phyloP scores from a whole-genome alignment of 2,888 invertebrate species.

The Apomyelois bistriatella region DNA sequence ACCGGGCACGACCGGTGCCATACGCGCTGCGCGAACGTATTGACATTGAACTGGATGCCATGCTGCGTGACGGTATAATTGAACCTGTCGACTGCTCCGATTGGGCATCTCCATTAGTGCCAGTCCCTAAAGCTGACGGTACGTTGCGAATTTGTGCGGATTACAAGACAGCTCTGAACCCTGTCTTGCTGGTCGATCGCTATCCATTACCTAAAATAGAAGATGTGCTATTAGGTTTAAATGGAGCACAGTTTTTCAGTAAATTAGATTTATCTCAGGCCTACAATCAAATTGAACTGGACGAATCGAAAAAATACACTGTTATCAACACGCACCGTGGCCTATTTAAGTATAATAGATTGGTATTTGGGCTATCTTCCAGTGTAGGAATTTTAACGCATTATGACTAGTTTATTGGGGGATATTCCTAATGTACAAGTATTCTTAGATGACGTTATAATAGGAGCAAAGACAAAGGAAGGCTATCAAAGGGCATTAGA shows the following conservation, averaged over 20 bases:
- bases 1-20: conserved; percentile 20
- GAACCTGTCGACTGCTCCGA: conserved; percentile 29
- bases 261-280: conserved; percentile 26
- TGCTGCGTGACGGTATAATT: conserved; percentile 29
- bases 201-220: conserved; percentile 24
- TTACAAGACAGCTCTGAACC: conserved; percentile 27
- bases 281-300: conserved; percentile 22
- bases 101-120: conserved; percentile 27
- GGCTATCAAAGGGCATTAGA: too few species aligned
- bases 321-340: conserved; percentile 24
- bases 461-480: background rate
- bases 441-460: conserved; percentile 14
- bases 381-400: too few species aligned
- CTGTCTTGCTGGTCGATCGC: conserved; percentile 19
- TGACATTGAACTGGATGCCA: conserved; percentile 27
- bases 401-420: background rate
- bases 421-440: conserved; percentile 10
- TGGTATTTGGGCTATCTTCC: too few species aligned
- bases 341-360: conserved; percentile 12
- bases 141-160: conserved; percentile 26
- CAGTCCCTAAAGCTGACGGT: conserved; percentile 27
- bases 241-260: conserved; percentile 18
- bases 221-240: conserved; percentile 19
- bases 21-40: conserved; percentile 25
- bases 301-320: conserved; percentile 18